A percentile compares a stretch with the other conserved stretches of the same genome.
phyloP scores from a whole-genome alignment of 2,797 vertebrate species.

The Scleropages formosus region DNA sequence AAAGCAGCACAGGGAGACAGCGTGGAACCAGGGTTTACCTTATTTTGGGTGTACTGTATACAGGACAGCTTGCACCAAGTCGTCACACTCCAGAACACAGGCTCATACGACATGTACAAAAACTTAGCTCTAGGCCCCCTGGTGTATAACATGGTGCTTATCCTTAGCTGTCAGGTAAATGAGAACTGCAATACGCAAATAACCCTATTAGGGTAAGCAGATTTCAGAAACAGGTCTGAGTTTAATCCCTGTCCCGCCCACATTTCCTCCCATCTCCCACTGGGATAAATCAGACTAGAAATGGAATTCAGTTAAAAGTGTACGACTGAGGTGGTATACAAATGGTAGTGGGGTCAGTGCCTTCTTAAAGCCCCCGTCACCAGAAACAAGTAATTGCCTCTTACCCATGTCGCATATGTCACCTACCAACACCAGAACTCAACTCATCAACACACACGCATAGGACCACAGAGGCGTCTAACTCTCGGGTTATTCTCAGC shows the following conservation, averaged over 20 bases:
- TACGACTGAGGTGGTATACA: too few relatives aligned
- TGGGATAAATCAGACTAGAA: not conserved
- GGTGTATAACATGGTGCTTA: slow-evolving; percentile 7
- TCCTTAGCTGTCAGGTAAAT: slow-evolving; percentile 39
- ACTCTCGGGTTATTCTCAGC: too few relatives aligned
- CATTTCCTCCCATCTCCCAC: slow-evolving; percentile 34
- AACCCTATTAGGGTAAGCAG: slow-evolving; percentile 73
- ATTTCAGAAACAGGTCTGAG: slow-evolving; percentile 67
- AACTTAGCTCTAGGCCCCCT: not conserved
- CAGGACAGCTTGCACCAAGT: too few relatives aligned
- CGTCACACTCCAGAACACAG: not conserved
- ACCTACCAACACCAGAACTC: too few relatives aligned
- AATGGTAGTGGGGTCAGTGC: not conserved
- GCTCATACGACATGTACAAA: not conserved
- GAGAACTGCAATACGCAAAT: slow-evolving; percentile 55
- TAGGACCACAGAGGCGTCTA: too few relatives aligned
- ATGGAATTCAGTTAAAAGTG: too few relatives aligned
- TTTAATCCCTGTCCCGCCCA: slow-evolving; percentile 50
- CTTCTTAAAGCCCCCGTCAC: not conserved
- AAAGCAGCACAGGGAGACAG: too few relatives aligned
- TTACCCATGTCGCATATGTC: not conserved
- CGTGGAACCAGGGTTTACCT: too few relatives aligned
- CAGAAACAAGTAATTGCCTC: not conserved
- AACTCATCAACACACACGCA: too few relatives aligned
- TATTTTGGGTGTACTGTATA: too few relatives aligned